Base-by-base conservation (phyloP, 1,140 invertebrate species). In the Calephelis nemesis region DNA sequence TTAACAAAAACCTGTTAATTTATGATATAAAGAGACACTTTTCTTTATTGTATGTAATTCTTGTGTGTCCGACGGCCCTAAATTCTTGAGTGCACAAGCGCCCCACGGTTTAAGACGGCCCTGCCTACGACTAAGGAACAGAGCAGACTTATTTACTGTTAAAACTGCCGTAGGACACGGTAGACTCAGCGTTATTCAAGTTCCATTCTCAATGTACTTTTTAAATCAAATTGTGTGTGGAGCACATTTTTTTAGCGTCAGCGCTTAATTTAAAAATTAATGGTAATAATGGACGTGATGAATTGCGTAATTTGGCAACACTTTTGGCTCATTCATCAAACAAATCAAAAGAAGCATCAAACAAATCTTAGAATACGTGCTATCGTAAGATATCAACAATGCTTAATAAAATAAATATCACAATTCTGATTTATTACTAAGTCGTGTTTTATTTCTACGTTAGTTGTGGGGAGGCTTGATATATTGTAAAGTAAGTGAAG, bases 311-410 rank as follows among this genome's bases (percentile, higher is more conserved):
- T 90, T 91, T 90, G 87, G 88, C 87, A 89, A 82, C 85, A 82
- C 76, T 83, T 87, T 89, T 89, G 87, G 87, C 88, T 86, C 75
- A 68, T 83, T 70, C 79, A 81, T 81, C 79, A 85, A 87, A 84
- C 69, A 83, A 83, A 78, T 72, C 65, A 72, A 72, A 71, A 71
- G 65, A 68, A 48, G 67, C 47, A 71, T 49, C 50, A 64, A 68
- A 71, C 62, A 66, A 71, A 68, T 58, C 49, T 71, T 64, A 64
- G 47, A 65, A 60, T 69, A 54, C 64, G 62, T 50, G 62, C 30
- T 47, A 67, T 76, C 47, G 12, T 58, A 63, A 71, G 47, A 68
- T 74, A 54, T 62, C 47, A 70, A 70, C 69, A 67, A 73, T 73
- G 54, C 47, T 68, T 75, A 79, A 73, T 70, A 74, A 83, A 85